phyloP scores from a whole-genome alignment of 2,113 vertebrate genomes.

The Jaculus jaculus region DNA sequence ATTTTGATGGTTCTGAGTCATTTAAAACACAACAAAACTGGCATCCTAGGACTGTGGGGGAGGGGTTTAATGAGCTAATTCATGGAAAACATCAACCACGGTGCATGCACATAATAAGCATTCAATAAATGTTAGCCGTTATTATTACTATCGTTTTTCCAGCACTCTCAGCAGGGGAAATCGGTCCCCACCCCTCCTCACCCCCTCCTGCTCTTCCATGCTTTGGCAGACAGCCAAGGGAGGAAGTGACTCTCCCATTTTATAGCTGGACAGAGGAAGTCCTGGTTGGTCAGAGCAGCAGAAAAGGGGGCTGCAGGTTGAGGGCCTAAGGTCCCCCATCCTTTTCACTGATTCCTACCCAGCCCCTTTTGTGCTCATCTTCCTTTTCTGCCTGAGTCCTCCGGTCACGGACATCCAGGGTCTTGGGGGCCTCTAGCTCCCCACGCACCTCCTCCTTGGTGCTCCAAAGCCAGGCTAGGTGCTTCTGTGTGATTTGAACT shows the following conservation, averaged over 20 bases:
- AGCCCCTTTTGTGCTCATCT: no score
- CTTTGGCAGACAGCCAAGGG: not conserved
- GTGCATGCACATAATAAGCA: not conserved
- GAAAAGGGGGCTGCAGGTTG: not conserved
- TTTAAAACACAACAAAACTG: not conserved
- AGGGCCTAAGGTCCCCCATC: not conserved
- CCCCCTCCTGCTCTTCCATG: no score
- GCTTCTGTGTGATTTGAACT: slow-evolving; percentile 83
- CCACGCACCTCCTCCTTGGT: not conserved
- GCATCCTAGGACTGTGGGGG: not conserved
- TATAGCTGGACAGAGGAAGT: not conserved
- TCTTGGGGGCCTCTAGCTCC: not conserved
- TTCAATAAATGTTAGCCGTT: not conserved
- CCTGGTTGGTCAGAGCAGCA: not conserved
- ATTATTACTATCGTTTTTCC: not conserved
- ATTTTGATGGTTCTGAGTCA: not conserved
- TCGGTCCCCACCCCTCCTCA: not conserved
- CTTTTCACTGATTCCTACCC: not conserved
- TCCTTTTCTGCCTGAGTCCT: not conserved
- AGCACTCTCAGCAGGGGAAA: not conserved
- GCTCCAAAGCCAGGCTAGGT: slow-evolving; percentile 71
- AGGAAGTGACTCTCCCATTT: not conserved
- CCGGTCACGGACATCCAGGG: not conserved
- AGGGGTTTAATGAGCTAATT: not conserved
- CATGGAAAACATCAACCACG: not conserved